Conservation (phyloP, 2,113 vertebrate genomes). For the Psettodes erumei region DNA sequence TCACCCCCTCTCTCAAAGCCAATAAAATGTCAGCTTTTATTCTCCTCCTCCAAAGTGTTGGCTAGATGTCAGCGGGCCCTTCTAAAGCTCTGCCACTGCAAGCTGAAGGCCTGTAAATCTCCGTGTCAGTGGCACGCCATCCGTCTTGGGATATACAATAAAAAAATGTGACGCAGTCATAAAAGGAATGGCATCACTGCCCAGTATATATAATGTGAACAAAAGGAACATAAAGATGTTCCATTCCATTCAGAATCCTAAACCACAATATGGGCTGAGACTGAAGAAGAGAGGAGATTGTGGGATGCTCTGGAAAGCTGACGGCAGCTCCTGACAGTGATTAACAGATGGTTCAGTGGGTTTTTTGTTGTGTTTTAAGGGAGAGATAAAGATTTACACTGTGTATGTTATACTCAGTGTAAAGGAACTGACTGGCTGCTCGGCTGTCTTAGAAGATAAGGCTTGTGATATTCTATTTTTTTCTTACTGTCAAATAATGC, state of each 20-base stretch:
- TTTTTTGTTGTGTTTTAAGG: constrained; percentile 75
- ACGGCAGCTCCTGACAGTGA: constrained; percentile 72
- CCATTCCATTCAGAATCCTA: constrained; percentile 73
- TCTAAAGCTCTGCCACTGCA: constrained; percentile 84
- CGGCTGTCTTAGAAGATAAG: constrained; percentile 5
- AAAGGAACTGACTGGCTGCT: constrained; percentile 54
- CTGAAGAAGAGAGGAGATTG: constrained; percentile 49
- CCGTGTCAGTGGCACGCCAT: constrained; percentile 83
- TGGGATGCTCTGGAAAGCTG: constrained; percentile 55
- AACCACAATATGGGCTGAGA: constrained; percentile 69
- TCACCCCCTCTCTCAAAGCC: constrained; percentile 80
- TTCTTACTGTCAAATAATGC: background rate
- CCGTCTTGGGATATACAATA: constrained; percentile 84
- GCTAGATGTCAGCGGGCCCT: constrained; percentile 84
- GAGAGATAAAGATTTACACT: constrained; percentile 73
- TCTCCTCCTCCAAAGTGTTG: constrained; percentile 84
- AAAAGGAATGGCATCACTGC: constrained; percentile 82
- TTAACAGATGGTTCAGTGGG: constrained; percentile 74
- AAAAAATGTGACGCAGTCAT: constrained; percentile 84
- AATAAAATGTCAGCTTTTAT: constrained; percentile 88
- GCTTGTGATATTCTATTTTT: constrained; percentile 14
- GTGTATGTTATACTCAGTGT: constrained; percentile 41
- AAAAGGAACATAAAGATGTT: constrained; percentile 85
- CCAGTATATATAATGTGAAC: constrained; percentile 84
- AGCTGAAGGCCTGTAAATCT: constrained; percentile 86